Base-by-base conservation (phyloP, 2,888 invertebrate species). In the Aplocera efformata region DNA sequence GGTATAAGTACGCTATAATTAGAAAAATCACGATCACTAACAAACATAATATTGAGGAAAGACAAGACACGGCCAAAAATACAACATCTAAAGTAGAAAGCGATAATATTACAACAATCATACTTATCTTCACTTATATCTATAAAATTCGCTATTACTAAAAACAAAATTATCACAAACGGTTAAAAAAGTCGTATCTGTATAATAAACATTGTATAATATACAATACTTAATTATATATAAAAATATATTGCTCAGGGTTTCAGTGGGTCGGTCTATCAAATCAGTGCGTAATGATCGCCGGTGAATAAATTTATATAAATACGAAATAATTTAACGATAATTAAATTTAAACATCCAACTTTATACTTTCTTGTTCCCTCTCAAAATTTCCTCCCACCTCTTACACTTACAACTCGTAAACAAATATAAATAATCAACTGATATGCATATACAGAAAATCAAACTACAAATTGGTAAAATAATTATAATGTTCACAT, bases 161-260 rank as follows among this genome's bases (percentile, higher is more conserved):
- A 71, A 69, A 78, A 77, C 61, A 60, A 76, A 79, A 79, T 67
- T 60, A 75, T 79, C 75, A 81, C 79, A 79, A 79, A 82, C 63
- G 71, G 75, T 69, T 72, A 73, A 77, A 73, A 69, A 77, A 80
- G 67, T 70, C 70, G 69, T 69, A 65, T 77, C 73, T 81, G 79
- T 80, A 77, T 80, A 81, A 79, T 72, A 73, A 81, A 81, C 64
- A 59, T 76, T 80, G 81, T 82, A 81, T 80, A 72, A 65, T 67
- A 80, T 80, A 71, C 67, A 77, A 80, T 83, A 78, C 79, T 79
- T 82, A 84, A 76, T 80, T 75, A 79, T 77, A 76, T 84, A 83
- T 83, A 83, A 85, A 85, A 86, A 86, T 84, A 85, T 86, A 86
- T 85, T 85, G 84, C 86, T 86, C 82, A 83, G 75, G 79, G 66